Evolutionary conservation across 1,140 invertebrate species (phyloP).

Genomic region (Drosophila repletoides): DNA sequence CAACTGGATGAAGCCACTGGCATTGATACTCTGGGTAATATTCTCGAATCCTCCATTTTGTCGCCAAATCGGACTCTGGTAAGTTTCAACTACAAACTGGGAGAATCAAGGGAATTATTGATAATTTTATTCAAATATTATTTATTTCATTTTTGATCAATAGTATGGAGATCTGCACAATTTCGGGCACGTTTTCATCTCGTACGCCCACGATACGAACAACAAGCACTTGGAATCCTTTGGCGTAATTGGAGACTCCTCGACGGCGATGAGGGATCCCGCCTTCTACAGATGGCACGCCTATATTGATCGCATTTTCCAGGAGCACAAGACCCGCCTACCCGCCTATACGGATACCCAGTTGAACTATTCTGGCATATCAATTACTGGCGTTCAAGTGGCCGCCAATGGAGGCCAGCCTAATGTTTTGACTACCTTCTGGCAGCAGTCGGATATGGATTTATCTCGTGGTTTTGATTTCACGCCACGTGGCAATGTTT

Average conservation of each 20-base stretch:
- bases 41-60: constrained; percentile 89
- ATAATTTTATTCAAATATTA: too few relatives aligned
- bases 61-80: constrained; percentile 88
- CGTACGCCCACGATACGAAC: constrained; percentile 89
- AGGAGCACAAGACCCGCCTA: constrained; percentile 88
- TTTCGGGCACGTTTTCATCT: constrained; percentile 87
- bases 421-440: constrained; percentile 87
- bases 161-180: constrained; percentile 90
- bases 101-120: too few relatives aligned
- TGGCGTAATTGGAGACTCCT: constrained; percentile 87
- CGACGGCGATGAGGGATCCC: constrained; percentile 91
- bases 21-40: constrained; percentile 91
- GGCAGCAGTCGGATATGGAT: constrained; percentile 89
- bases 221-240: constrained; percentile 87
- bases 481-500: constrained; percentile 87
- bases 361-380: constrained; percentile 87
- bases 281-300: constrained; percentile 93
- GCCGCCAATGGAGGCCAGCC: constrained; percentile 82
- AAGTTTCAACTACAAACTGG: too few relatives aligned
- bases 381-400: constrained; percentile 84
- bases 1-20: constrained; percentile 86
- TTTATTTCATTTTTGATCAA: too few relatives aligned
- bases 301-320: constrained; percentile 90
- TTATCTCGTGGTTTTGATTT: constrained; percentile 90
- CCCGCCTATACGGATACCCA: constrained; percentile 84